phyloP scores from a whole-genome alignment of 1,140 invertebrate genomes.

The Drosophila quadrilineata region DNA sequence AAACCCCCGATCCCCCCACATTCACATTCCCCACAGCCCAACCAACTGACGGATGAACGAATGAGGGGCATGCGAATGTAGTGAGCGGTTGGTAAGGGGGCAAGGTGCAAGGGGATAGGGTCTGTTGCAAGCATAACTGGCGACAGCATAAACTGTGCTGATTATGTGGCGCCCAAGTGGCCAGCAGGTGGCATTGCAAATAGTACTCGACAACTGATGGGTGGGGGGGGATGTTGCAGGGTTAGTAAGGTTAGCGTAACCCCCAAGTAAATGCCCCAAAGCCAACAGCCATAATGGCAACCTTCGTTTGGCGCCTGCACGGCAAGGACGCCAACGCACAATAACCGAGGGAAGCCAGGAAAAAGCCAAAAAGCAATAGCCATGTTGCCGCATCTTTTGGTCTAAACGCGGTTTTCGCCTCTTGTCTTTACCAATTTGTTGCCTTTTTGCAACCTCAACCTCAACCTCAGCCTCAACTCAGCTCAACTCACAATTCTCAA shows the following conservation, averaged over 20 bases:
- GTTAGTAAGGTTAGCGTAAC: too few species aligned
- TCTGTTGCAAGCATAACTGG: slow-evolving; percentile 23
- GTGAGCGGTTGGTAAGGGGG: not conserved
- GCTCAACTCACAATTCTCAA: slow-evolving; percentile 16
- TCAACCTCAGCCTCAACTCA: too few species aligned
- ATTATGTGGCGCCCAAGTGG: slow-evolving; percentile 51
- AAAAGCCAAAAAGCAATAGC: slow-evolving; percentile 20
- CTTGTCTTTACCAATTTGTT: slow-evolving; percentile 3
- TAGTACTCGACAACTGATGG: not conserved
- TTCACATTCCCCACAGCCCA: too few species aligned
- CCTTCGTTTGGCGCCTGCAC: too few species aligned
- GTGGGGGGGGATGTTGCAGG: not conserved
- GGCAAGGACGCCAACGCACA: too few species aligned
- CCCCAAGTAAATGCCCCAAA: not conserved
- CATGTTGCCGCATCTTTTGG: slow-evolving; percentile 7
- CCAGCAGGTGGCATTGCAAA: slow-evolving; percentile 28
- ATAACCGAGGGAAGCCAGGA: not conserved
- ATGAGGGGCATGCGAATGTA: not conserved
- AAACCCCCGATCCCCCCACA: too few species aligned
- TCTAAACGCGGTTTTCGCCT: not conserved
- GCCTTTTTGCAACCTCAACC: too few species aligned
- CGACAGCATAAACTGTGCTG: slow-evolving; percentile 60
- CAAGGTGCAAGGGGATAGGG: not conserved
- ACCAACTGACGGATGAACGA: too few species aligned
- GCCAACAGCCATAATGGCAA: not conserved